Evolutionary conservation across 2,888 invertebrate genomes (phyloP), one percentile per base, ranked within the genome.

Genomic region (Chironomus tentans): DNA sequence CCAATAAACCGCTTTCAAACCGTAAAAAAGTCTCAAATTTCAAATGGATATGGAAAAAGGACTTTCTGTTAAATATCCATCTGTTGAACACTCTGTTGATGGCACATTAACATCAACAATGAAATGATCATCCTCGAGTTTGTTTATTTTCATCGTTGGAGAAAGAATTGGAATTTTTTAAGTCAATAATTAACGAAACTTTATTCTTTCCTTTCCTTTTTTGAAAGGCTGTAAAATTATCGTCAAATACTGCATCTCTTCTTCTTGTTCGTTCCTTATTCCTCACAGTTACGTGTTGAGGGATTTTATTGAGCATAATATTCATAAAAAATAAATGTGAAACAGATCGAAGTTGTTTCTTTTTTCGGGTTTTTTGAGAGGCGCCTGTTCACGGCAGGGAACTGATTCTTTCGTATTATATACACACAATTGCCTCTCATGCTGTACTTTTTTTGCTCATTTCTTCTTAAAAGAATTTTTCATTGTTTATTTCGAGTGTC

Each of bases 301-400:
- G 65, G 62, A 73, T 73, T 73, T 62, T 73, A 73, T 73, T 73
- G 72, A 38, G 72, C 56, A 28, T 46, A 70, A 46, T 56, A 15
- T 56, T 38, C 38, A 56, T 56, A 56, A 70, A 70, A 10, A 38
- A 38, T 38, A 38, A 38, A 22, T 70, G 70, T 71, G 71, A 22
- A 48, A 47, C 46, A 70, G 15, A 70, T 38, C 46, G 47, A 56
- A 18, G 56, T 65, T 56, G 4, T 50, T 12, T 65, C 22, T 65
- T 13, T 65, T 24, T 22, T 21, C 2, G 13, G 13, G 22, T 65
- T 5, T 65, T 13, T n/a, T 22, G 15, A 50, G 50, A 65, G 72
- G 72, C 72, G 72, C 72, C 72, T 73, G 46, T 15, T 28, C 72
- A 73, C 72, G 61, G 72, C 72, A 61, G 72, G 72, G 72, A 73